phyloP scores from a whole-genome alignment of 2,113 vertebrate genomes.

The Acanthochromis polyacanthus region DNA sequence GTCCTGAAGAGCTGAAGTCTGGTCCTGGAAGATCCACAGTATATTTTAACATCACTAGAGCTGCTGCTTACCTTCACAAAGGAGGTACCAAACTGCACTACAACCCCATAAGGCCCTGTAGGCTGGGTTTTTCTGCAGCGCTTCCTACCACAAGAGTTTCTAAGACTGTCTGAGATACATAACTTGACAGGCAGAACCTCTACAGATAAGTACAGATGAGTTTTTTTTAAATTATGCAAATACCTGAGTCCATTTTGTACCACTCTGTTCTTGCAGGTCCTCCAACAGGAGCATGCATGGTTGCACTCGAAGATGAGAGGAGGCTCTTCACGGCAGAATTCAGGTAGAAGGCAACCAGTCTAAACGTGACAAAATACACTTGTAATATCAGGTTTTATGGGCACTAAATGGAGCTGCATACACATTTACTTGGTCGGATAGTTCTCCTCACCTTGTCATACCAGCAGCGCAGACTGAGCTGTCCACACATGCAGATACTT shows the following conservation, averaged over 20 bases:
- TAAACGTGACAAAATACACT: constrained; percentile 56
- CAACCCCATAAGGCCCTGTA: too few relatives aligned
- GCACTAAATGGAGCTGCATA: too few relatives aligned
- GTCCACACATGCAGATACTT: constrained; percentile 98
- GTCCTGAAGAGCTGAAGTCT: constrained; percentile 95
- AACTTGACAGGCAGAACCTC: neutral
- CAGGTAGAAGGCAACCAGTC: constrained; percentile 93
- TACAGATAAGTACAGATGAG: neutral
- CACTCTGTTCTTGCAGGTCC: constrained; percentile 95
- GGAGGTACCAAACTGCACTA: too few relatives aligned
- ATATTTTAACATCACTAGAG: neutral
- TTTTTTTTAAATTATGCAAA: neutral
- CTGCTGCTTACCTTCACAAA: neutral
- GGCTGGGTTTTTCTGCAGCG: too few relatives aligned
- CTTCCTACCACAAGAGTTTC: too few relatives aligned
- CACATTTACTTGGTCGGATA: too few relatives aligned
- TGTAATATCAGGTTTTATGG: neutral
- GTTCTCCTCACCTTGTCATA: constrained; percentile 91
- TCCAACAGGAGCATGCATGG: constrained; percentile 97
- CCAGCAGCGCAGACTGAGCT: constrained; percentile 98
- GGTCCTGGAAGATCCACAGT: constrained; percentile 80
- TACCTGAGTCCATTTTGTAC: constrained; percentile 96
- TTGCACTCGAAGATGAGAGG: constrained; percentile 98
- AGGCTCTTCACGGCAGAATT: constrained; percentile 95
- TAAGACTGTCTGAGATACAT: neutral